phyloP scores from a whole-genome alignment of 2,797 vertebrate species.

The Pseudochaenichthys georgianus region DNA sequence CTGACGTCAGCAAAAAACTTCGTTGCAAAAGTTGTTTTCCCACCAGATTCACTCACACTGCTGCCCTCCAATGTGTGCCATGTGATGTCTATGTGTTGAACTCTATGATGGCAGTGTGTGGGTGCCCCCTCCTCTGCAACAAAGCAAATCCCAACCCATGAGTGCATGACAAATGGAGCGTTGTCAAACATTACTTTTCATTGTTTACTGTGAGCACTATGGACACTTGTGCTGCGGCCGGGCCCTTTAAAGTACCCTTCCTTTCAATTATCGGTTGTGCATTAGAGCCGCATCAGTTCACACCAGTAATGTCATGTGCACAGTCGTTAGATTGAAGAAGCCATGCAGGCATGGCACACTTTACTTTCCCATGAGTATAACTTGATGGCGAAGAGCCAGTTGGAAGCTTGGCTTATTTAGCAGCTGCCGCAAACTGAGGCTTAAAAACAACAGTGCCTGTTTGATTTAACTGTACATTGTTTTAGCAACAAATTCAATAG shows the following conservation, averaged over 20 bases:
- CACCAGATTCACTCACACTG: constrained; percentile 18
- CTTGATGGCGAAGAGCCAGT: neutral
- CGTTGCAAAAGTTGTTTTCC: constrained; percentile 38
- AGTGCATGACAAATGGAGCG: constrained; percentile 58
- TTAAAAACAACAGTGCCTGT: neutral
- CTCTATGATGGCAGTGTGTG: neutral
- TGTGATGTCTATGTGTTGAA: neutral
- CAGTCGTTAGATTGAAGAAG: constrained; percentile 52
- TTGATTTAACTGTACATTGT: too few species aligned
- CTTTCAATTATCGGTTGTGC: constrained; percentile 68
- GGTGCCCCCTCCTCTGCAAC: constrained; percentile 12
- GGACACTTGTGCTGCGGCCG: constrained; percentile 46
- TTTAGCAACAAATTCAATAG: neutral
- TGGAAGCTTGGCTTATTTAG: neutral
- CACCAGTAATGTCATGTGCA: constrained; percentile 70
- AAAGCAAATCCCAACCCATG: constrained; percentile 28
- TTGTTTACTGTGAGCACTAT: constrained; percentile 61
- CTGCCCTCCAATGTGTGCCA: neutral
- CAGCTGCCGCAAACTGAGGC: neutral
- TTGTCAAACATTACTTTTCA: constrained; percentile 62
- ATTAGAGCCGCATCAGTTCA: constrained; percentile 75
- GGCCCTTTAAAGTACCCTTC: constrained; percentile 59
- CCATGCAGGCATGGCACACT: constrained; percentile 38
- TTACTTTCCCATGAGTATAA: constrained; percentile 51
- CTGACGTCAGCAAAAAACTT: constrained; percentile 36